A percentile compares a stretch with the other conserved stretches of the same genome.
Conservation (phyloP, 2,113 vertebrate species). For the Neolamprologus fasciatus region DNA sequence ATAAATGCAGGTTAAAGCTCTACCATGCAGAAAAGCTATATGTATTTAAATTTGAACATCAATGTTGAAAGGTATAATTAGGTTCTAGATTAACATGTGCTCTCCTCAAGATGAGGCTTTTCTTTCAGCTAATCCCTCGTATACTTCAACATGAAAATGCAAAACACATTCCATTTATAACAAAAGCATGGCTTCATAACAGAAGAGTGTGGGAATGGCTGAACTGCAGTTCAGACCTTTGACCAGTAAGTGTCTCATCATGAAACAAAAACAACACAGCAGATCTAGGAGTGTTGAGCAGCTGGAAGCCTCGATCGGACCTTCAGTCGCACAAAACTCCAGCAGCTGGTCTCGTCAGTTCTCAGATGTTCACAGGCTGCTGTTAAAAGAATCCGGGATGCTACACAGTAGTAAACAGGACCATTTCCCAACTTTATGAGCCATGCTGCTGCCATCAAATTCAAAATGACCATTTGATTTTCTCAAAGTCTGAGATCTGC, state of each 20-base stretch:
- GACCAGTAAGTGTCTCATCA: neutral
- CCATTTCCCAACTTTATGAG: neutral
- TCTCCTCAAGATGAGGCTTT: neutral
- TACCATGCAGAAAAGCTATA: neutral
- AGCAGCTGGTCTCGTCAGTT: neutral
- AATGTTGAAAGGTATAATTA: neutral
- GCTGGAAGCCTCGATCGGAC: neutral
- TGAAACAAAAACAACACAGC: neutral
- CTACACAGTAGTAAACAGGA: neutral
- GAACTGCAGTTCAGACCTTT: neutral
- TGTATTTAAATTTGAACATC: neutral
- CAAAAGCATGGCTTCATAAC: neutral
- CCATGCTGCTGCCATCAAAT: neutral
- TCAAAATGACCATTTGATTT: neutral
- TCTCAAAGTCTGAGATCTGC: neutral
- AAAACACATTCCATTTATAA: neutral
- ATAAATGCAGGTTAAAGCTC: neutral
- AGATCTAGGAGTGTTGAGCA: neutral
- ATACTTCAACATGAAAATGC: neutral
- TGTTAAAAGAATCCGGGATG: neutral
- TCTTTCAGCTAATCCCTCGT: neutral
- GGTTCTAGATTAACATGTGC: neutral
- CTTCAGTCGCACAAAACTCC: neutral
- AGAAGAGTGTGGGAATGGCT: neutral
- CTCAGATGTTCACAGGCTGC: neutral